Percentiles rank a stretch among this genome's conserved stretches.
Conservation (phyloP, 2,797 vertebrate genomes). For the Amblyraja radiata region DNA sequence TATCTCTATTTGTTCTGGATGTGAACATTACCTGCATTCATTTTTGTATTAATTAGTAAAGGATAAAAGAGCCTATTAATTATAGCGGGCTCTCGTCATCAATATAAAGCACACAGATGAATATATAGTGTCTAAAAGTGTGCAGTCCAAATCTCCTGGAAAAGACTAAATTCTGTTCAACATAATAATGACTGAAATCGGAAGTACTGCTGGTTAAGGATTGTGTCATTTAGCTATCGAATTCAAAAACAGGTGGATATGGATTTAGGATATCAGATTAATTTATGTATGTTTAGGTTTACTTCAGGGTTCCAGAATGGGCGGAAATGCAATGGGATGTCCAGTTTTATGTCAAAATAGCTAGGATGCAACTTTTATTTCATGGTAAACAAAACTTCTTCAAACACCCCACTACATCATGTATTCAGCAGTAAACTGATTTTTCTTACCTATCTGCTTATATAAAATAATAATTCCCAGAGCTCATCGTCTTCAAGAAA, state of each 20-base stretch:
- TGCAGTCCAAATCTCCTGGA: background rate
- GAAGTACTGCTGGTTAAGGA: background rate
- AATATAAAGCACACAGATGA: background rate
- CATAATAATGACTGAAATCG: background rate
- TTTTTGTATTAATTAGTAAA: background rate
- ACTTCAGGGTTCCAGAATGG: background rate
- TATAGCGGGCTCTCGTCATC: background rate
- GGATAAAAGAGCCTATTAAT: background rate
- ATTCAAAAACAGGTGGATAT: background rate
- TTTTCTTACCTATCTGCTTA: background rate
- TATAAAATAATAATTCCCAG: too few species aligned
- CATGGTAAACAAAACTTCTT: background rate
- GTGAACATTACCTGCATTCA: background rate
- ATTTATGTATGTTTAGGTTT: background rate
- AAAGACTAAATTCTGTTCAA: background rate
- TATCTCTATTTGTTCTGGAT: background rate
- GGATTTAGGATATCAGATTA: background rate
- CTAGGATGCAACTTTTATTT: background rate
- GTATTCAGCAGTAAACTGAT: background rate
- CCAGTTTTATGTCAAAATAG: background rate
- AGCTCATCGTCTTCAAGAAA: too few species aligned
- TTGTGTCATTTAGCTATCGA: background rate
- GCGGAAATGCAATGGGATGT: background rate
- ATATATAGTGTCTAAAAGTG: background rate
- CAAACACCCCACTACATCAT: too few species aligned